Evolutionary conservation across 53 echinoderm and acorn worm genomes (phyloP).

Genomic region (Antedon mediterranea): DNA sequence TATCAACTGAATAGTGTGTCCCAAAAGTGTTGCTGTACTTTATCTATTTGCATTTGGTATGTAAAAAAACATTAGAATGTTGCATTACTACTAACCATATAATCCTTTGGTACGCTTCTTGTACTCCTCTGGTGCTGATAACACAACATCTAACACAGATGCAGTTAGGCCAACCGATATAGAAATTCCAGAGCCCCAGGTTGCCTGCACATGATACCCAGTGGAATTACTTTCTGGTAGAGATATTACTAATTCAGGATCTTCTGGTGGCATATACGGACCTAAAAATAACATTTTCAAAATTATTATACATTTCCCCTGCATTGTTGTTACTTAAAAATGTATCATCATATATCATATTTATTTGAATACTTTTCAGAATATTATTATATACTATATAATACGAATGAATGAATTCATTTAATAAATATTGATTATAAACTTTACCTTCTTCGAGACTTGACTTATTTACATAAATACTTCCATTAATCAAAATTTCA

Average conservation of each 20-base stretch:
- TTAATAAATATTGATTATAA: too few species aligned
- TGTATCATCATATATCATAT: too few species aligned
- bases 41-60: too few species aligned
- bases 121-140: conserved; percentile 56
- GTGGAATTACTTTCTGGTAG: background rate
- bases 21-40: too few species aligned
- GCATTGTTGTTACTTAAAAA: too few species aligned
- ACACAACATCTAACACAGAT: conserved; percentile 44
- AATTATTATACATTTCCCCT: too few species aligned
- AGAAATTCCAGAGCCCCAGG: conserved; percentile 48
- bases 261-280: background rate
- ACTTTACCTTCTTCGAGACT: conserved; percentile 1
- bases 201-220: conserved; percentile 28
- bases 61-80: too few species aligned
- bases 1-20: too few species aligned
- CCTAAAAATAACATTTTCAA: background rate
- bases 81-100: background rate
- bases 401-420: too few species aligned
- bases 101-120: conserved; percentile 41
- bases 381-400: too few species aligned
- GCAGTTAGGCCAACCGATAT: conserved; percentile 32
- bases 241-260: background rate
- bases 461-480: background rate
- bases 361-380: too few species aligned
- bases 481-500: conserved; percentile 22